phyloP scores from a whole-genome alignment of 2,113 vertebrate species.

The zebrafish (Danio rerio) region GRCz12tu NC_133190.1:42308501-42309000 shows the following conservation, averaged over 20 bases:
- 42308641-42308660: conserved; percentile 71
- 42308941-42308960: too few species aligned
- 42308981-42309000: too few species aligned
- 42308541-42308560: conserved; percentile 12
- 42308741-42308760: conserved; percentile 53
- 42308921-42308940: too few species aligned
- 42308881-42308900: too few species aligned
- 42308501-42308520: not conserved
- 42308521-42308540: conserved; percentile 34
- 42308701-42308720: conserved; percentile 76
- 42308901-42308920: too few species aligned
- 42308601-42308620: conserved; percentile 48
- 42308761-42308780: conserved; percentile 59
- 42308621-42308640: conserved; percentile 71
- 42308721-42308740: conserved; percentile 73
- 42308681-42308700: conserved; percentile 73
- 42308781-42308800: conserved; percentile 53
- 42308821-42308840: not conserved
- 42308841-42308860: not conserved
- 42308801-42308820: conserved; percentile 42
- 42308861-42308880: too few species aligned
- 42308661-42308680: conserved; percentile 64
- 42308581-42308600: conserved; percentile 8
- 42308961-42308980: too few species aligned
- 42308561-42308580: conserved; percentile 20